Evolutionary conservation across 2,113 vertebrate species (phyloP).

Genomic region (Rhabdornis inornatus): DNA sequence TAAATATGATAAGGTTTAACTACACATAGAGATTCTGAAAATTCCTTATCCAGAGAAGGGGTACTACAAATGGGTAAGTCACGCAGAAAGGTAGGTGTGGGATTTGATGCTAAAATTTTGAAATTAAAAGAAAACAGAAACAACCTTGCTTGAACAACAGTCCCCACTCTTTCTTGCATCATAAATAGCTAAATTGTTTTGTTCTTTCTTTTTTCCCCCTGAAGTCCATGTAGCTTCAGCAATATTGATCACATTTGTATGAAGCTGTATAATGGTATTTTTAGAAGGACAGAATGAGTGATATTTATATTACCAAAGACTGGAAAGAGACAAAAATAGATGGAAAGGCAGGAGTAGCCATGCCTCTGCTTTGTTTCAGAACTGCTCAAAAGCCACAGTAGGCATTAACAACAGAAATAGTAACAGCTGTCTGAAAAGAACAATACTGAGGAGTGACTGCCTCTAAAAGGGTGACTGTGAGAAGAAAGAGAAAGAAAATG

Average conservation of each 20-base stretch:
- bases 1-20: background rate
- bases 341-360: background rate
- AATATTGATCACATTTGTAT: background rate
- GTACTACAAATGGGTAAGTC: background rate
- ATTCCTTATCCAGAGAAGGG: background rate
- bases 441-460: background rate
- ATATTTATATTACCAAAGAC: background rate
- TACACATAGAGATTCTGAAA: background rate
- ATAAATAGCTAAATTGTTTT: background rate
- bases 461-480: background rate
- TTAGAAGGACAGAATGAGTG: background rate
- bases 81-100: background rate
- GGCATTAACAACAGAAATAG: slow-evolving; percentile 19
- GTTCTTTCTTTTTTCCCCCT: background rate
- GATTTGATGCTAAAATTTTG: background rate
- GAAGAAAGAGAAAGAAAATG: background rate
- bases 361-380: background rate
- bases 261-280: background rate
- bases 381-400: slow-evolving; percentile 11
- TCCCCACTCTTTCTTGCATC: background rate
- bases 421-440: slow-evolving; percentile 10
- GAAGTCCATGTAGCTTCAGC: background rate
- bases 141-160: background rate
- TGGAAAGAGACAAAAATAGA: slow-evolving; percentile 11
- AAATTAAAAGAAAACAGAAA: background rate